These are phyloP conservation scores for Fukomys damarensis DNA, from an alignment of 2,113 vertebrate genomes.

Conservation along the genomic window DNA sequence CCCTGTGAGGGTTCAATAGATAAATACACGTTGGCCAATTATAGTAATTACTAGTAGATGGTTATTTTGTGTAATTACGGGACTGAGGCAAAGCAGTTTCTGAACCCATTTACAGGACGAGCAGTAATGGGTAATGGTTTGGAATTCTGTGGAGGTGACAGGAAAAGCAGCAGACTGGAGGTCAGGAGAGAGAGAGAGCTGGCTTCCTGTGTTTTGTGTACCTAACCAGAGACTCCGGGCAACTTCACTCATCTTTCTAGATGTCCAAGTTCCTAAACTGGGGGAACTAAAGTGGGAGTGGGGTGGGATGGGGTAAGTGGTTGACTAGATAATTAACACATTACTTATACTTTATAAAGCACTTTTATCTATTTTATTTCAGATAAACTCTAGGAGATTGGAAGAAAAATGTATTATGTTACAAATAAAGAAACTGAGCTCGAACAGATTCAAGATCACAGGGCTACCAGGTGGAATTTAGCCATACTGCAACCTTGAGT, in stretches of 20 bases:
- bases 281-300: neutral
- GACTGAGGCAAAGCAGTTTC: neutral
- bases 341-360: neutral
- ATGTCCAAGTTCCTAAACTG: neutral
- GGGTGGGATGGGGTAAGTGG: no score
- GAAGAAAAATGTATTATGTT: neutral
- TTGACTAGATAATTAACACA: constrained; percentile 27
- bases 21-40: neutral
- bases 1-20: neutral
- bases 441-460: neutral
- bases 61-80: constrained; percentile 34
- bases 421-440: constrained; percentile 24
- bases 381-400: neutral
- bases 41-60: neutral
- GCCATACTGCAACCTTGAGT: neutral
- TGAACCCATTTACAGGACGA: neutral
- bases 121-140: neutral
- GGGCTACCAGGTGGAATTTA: neutral
- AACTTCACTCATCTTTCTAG: neutral
- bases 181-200: neutral
- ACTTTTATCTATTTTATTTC: neutral
- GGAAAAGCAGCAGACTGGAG: neutral
- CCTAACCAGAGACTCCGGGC: neutral
- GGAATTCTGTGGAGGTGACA: neutral
- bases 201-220: neutral